Evolutionary conservation across 2,888 invertebrate genomes (phyloP), one percentile per base, ranked within the genome.

Genomic region (Acrocyrtus sp.): DNA sequence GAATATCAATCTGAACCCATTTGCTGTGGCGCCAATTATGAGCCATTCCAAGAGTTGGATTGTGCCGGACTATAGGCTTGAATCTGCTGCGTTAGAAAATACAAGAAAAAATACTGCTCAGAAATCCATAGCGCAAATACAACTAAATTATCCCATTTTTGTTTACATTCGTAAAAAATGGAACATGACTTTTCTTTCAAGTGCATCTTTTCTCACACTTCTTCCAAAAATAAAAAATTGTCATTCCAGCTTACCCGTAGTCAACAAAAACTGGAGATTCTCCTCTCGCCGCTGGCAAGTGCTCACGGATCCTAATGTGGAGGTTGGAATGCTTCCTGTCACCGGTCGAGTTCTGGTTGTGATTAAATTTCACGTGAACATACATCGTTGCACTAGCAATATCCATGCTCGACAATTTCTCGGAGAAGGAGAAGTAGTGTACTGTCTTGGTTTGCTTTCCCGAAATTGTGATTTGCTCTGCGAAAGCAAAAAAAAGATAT

Each of bases 1-100:
- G 72, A 26, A 81, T 77, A 50, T 81, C 79, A 67, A 81, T 54
- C 58, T 79, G 75, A 53, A 81, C 69, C 81, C 81, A 81, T 58
- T 73, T 74, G 21, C 41, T 48, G 47, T 78, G 77, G 19, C 78
- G 78, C 39, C 47, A 57, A n/a, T n/a, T n/a, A 45, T 67, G 74
- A 17, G 54, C 43, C 58, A 65, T 62, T 21, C 48, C 53, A 53
- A 51, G 47, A 27, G 50, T 50, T 39, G 61, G 65, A 58, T 41
- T 29, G 26, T 62, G 62, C 17, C 72, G 69, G 43, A 68, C 65
- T 41, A 61, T 69, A 45, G 78, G 77, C 43, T 79, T 79, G 53
- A 79, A 78, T 10, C 50, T 29, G 50, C 78, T 78, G 69, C 22
- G 54, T n/a, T n/a, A n/a, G 29, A 19, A 8, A 17, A 17, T 22